Conservation (phyloP, 2,113 vertebrate genomes). For the Triplophysa rosa region DNA sequence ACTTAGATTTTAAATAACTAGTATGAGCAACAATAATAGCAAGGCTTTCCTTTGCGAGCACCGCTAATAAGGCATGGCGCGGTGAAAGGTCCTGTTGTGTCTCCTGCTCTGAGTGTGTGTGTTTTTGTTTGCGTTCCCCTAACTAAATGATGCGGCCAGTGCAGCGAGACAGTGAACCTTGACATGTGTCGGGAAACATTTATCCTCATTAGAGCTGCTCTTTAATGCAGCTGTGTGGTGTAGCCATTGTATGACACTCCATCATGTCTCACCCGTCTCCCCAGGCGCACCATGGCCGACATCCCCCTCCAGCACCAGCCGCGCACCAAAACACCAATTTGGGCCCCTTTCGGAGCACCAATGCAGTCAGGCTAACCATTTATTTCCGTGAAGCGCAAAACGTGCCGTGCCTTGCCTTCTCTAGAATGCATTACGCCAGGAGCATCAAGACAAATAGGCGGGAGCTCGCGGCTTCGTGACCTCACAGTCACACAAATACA, state of each 20-base stretch:
- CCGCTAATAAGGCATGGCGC: constrained; percentile 30
- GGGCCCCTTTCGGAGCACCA: background rate
- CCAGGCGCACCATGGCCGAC: constrained; percentile 25
- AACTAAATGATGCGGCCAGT: constrained; percentile 23
- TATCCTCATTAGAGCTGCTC: constrained; percentile 47
- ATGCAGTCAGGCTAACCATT: constrained; percentile 10
- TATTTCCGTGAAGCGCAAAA: constrained; percentile 25
- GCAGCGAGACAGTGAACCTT: constrained; percentile 36
- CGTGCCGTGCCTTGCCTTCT: constrained; percentile 3
- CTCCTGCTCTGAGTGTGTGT: background rate
- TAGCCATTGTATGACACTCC: constrained; percentile 29
- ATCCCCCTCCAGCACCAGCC: constrained; percentile 25
- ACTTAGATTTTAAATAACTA: background rate
- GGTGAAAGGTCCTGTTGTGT: constrained; percentile 24
- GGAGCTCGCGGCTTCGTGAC: background rate
- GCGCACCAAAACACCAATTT: constrained; percentile 20
- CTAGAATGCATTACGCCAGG: background rate
- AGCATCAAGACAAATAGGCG: background rate
- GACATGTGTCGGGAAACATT: constrained; percentile 42
- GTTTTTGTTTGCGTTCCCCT: background rate
- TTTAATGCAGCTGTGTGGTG: constrained; percentile 46
- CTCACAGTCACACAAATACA: background rate
- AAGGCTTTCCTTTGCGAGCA: background rate
- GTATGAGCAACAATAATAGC: constrained; percentile 3
- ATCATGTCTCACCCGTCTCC: constrained; percentile 20